phyloP scores from a whole-genome alignment of 2,113 vertebrate genomes.

The Thunnus thynnus region DNA sequence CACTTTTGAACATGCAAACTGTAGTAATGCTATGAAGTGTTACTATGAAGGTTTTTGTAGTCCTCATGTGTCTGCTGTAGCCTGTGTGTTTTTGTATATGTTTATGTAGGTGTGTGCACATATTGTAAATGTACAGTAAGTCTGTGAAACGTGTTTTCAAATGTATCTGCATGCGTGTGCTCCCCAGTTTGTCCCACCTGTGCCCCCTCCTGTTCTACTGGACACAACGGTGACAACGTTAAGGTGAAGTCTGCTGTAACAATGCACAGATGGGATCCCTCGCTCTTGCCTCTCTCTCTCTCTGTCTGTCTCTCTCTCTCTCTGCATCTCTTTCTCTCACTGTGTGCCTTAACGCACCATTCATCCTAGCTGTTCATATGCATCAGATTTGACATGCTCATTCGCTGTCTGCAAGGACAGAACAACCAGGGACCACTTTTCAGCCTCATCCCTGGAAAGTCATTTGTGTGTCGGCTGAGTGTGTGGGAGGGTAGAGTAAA shows the following conservation, averaged over 20 bases:
- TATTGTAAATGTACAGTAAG: not conserved
- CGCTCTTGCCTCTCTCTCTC: not conserved
- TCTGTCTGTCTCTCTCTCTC: too few species aligned
- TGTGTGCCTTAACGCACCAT: slow-evolving; percentile 39
- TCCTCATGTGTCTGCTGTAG: slow-evolving; percentile 30
- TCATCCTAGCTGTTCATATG: slow-evolving; percentile 56
- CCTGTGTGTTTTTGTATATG: not conserved
- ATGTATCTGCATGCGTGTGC: slow-evolving; percentile 37
- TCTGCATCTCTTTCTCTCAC: slow-evolving; percentile 22
- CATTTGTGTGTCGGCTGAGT: slow-evolving; percentile 35
- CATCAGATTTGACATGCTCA: slow-evolving; percentile 67
- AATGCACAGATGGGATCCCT: slow-evolving; percentile 77
- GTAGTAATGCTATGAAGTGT: not conserved
- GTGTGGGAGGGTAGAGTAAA: slow-evolving; percentile 37
- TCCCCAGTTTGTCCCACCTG: slow-evolving; percentile 63
- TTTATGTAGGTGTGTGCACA: slow-evolving; percentile 11
- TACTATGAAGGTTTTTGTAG: not conserved
- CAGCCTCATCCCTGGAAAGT: slow-evolving; percentile 67
- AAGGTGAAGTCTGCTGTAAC: slow-evolving; percentile 70
- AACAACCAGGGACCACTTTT: slow-evolving; percentile 63
- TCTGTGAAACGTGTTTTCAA: slow-evolving; percentile 5
- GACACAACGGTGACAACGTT: slow-evolving; percentile 43
- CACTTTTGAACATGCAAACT: not conserved
- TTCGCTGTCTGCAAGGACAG: slow-evolving; percentile 54
- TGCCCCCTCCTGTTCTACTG: slow-evolving; percentile 51